Base-by-base conservation (phyloP, 2,113 vertebrate genomes). In the Malurus melanocephalus region DNA sequence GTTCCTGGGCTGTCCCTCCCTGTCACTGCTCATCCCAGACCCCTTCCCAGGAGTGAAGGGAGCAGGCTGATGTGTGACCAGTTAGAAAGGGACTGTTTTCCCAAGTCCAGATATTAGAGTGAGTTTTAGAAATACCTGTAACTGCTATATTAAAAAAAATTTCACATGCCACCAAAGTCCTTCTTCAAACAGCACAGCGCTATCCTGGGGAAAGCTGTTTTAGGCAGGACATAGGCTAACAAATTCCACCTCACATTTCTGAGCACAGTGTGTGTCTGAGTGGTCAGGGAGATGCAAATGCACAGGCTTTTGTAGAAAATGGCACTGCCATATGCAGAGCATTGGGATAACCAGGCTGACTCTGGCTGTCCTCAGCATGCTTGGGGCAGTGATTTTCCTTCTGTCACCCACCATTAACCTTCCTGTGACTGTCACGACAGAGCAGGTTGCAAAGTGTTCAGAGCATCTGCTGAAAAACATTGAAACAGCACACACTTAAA, bases 311-410 rank as follows among this genome's bases (percentile, higher is more conserved):
- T 10, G 5, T 52, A 55, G 16, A 30, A 30, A 23, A 57, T 40
- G 19, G 45, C 5, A 16, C 5, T 46, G 61, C 78, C 42, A 0
- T 23, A 14, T 13, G 57, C 65, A 48, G 51, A 81, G 26, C 2
- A 2, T n/a, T 46, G 7, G 57, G n/a, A 12, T 67, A 40, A 40
- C 28, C 49, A 42, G 73, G 35, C 42, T 45, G 52, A 43, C 40
- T 56, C 33, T 60, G 57, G 20, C 38, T 28, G 10, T 40, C n/a
- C 49, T 78, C 1, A 3, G 27, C 61, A 67, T 0, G 0, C 15
- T 2, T 14, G 16, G 45, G 48, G 35, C 38, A 53, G 20, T 15
- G 74, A 14, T 22, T 78, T 84, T 40, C 13, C 16, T 20, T 35
- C 35, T 86, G 16, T 9, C 64, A 21, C 23, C n/a, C 59, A 30